These are phyloP conservation scores for Ennomos quercinarius DNA, from an alignment of 2,888 invertebrate genomes.

Conservation along the genomic window DNA sequence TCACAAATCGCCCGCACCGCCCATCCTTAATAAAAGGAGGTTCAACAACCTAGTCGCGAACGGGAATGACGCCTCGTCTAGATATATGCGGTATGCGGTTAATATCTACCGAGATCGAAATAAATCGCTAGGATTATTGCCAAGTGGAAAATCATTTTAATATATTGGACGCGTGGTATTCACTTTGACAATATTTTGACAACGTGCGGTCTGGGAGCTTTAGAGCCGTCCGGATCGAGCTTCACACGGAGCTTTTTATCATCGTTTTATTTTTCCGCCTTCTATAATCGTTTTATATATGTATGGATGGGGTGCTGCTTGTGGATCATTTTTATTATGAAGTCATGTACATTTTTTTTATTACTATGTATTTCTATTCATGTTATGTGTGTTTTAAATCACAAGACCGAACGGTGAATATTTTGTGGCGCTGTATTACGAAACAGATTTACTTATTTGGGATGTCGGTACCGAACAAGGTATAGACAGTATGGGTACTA, in stretches of 20 bases:
- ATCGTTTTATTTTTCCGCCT: conserved; percentile 63
- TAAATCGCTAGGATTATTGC: conserved; percentile 85
- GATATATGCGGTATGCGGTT: conserved; percentile 80
- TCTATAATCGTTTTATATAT: conserved; percentile 55
- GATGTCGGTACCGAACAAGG: conserved; percentile 1
- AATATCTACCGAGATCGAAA: conserved; percentile 82
- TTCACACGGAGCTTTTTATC: conserved; percentile 54
- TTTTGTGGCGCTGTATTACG: conserved; percentile 19
- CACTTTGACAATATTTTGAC: conserved; percentile 85
- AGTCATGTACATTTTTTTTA: conserved; percentile 30
- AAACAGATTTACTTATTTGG: conserved; percentile 18
- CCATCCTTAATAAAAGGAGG: conserved; percentile 70
- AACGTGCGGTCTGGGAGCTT: conserved; percentile 75
- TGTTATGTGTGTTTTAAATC: conserved; percentile 22
- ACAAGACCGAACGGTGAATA: conserved; percentile 7
- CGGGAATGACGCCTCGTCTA: conserved; percentile 72
- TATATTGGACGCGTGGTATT: conserved; percentile 83
- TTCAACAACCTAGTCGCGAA: conserved; percentile 78
- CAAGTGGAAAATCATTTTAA: conserved; percentile 83
- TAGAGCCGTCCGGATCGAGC: conserved; percentile 62
- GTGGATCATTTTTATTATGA: conserved; percentile 64
- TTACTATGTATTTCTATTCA: conserved; percentile 8
- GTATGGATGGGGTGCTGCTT: conserved; percentile 54
- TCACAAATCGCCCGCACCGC: conserved; percentile 52
- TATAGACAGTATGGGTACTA: not conserved